phyloP scores from a whole-genome alignment of 2,797 vertebrate species.

The Chromobotia macracanthus region DNA sequence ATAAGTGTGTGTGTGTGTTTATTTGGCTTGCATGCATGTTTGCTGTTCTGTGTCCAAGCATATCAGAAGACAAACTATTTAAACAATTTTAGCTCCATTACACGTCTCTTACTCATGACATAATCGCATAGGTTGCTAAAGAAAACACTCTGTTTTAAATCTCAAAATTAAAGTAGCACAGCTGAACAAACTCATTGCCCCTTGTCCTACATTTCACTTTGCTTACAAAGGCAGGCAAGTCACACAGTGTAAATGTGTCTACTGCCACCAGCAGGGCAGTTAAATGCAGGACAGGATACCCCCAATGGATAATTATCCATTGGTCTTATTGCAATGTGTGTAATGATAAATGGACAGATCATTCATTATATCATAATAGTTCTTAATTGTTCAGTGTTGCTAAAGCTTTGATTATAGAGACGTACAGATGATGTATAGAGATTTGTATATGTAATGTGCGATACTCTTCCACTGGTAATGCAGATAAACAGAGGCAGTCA shows the following conservation, averaged over 20 bases:
- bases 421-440: too few relatives aligned
- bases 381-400: too few relatives aligned
- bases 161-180: conserved; percentile 24
- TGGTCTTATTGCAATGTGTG: neutral
- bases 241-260: conserved; percentile 32
- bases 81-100: conserved; percentile 17
- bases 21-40: neutral
- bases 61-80: conserved; percentile 7
- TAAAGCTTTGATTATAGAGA: too few relatives aligned
- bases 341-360: neutral
- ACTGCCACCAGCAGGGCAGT: conserved; percentile 53
- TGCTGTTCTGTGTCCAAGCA: neutral
- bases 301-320: neutral
- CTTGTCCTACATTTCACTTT: conserved; percentile 28
- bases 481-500: neutral
- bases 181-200: conserved; percentile 41
- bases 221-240: neutral
- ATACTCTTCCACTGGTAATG: too few relatives aligned
- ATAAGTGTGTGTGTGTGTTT: neutral
- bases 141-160: conserved; percentile 19
- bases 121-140: conserved; percentile 19
- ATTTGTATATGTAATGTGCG: too few relatives aligned
- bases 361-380: neutral
- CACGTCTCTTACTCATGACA: conserved; percentile 10
- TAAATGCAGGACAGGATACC: neutral